A percentile compares a stretch with the other conserved stretches of the same genome.
Conservation (phyloP, 2,888 invertebrate species). For the Hypselothyrea guttata region DNA sequence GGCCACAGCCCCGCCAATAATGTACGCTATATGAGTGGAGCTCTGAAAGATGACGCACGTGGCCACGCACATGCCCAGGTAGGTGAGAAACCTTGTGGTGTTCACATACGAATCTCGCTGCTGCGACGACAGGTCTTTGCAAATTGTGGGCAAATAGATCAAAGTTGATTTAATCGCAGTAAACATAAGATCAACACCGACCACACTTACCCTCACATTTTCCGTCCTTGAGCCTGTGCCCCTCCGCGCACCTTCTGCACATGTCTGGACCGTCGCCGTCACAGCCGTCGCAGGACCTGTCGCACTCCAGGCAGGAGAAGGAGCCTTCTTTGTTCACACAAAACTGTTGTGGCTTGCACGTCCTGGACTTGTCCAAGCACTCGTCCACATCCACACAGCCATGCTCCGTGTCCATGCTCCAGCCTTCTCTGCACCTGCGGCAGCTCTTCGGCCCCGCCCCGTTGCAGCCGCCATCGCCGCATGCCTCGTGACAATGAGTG, state of each 20-base stretch:
- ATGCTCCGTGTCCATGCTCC: slow-evolving; percentile 87
- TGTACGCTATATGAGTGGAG: slow-evolving; percentile 88
- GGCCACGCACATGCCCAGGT: slow-evolving; percentile 91
- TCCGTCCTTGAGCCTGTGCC: slow-evolving; percentile 87
- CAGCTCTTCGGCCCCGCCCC: slow-evolving; percentile 88
- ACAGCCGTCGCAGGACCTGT: slow-evolving; percentile 92
- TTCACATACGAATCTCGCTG: slow-evolving; percentile 85
- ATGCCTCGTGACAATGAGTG: slow-evolving; percentile 90
- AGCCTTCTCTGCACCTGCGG: slow-evolving; percentile 86
- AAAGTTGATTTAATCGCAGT: slow-evolving; percentile 22
- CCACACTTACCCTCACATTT: slow-evolving; percentile 87
- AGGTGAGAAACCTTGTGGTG: slow-evolving; percentile 90
- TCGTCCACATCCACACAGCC: slow-evolving; percentile 95
- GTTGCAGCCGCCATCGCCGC: slow-evolving; percentile 88
- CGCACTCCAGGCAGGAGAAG: slow-evolving; percentile 89
- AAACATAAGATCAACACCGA: background rate
- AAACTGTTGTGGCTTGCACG: slow-evolving; percentile 88
- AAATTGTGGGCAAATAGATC: slow-evolving; percentile 5
- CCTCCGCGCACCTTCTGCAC: slow-evolving; percentile 93
- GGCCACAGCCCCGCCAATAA: slow-evolving; percentile 91
- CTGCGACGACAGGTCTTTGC: slow-evolving; percentile 83
- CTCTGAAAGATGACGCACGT: slow-evolving; percentile 93
- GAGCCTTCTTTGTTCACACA: slow-evolving; percentile 95
- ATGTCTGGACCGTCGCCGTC: slow-evolving; percentile 95
- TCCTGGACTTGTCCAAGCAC: slow-evolving; percentile 85